These are phyloP conservation scores for Tiliqua scincoides DNA, from an alignment of 2,113 vertebrate species.

Conservation along the genomic window DNA sequence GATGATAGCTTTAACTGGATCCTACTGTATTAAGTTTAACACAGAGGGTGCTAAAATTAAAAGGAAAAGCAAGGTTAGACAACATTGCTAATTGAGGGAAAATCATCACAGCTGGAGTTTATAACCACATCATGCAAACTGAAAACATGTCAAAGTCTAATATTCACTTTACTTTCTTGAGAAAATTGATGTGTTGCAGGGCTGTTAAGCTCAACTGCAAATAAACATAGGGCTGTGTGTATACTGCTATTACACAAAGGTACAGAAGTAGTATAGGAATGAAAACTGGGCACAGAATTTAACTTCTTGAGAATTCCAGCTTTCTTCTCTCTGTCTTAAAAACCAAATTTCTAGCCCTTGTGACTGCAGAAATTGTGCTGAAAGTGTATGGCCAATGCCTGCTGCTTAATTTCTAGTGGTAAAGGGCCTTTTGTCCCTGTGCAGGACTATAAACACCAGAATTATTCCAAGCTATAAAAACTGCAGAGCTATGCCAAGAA, in stretches of 20 bases:
- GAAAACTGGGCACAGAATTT: background rate
- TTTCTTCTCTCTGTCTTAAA: background rate
- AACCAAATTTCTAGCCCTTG: background rate
- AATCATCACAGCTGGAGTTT: constrained; percentile 61
- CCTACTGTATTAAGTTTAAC: background rate
- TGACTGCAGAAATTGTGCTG: background rate
- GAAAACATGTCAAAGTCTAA: background rate
- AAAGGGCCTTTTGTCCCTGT: background rate
- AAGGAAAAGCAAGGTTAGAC: constrained; percentile 19
- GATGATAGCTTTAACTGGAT: background rate
- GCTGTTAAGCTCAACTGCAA: background rate
- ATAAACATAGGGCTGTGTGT: background rate
- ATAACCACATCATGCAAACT: constrained; percentile 60
- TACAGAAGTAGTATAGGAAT: background rate
- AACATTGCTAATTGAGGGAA: constrained; percentile 42
- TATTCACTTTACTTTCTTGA: background rate
- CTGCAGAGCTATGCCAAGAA: background rate
- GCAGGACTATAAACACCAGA: background rate
- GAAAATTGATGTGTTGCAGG: background rate
- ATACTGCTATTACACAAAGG: background rate
- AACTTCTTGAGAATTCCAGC: background rate
- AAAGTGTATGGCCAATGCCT: background rate
- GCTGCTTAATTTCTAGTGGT: background rate
- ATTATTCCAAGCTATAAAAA: background rate
- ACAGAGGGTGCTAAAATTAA: fast-evolving